phyloP scores from a whole-genome alignment of 2,888 invertebrate genomes.

The Conops quadrifasciatus region DNA sequence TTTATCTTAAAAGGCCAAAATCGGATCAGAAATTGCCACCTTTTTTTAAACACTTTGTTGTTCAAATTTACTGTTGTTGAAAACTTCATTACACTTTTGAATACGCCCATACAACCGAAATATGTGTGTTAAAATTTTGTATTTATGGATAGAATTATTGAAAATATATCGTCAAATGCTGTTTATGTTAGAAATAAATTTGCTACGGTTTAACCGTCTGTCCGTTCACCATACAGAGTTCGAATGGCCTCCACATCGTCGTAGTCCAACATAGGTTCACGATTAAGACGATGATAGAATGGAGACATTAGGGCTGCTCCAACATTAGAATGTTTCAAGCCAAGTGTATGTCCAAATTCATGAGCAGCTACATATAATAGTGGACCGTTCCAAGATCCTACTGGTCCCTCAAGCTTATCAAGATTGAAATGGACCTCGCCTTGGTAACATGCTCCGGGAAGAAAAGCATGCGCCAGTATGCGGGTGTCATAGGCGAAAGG shows the following conservation, averaged over 20 bases:
- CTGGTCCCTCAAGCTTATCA: constrained; percentile 86
- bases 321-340: constrained; percentile 93
- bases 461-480: constrained; percentile 94
- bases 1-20: too few species aligned
- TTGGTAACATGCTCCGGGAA: constrained; percentile 94
- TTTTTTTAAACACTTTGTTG: too few species aligned
- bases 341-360: constrained; percentile 96
- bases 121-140: too few species aligned
- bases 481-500: constrained; percentile 96
- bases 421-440: constrained; percentile 99
- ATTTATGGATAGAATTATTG: too few species aligned
- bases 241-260: constrained; percentile 79
- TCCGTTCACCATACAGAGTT: constrained; percentile 80
- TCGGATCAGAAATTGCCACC: too few species aligned
- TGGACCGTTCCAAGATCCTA: constrained; percentile 87
- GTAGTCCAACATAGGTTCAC: constrained; percentile 82
- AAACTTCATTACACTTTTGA: too few species aligned
- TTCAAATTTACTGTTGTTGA: too few species aligned
- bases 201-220: too few species aligned
- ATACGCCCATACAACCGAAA: too few species aligned
- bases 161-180: too few species aligned
- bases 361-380: constrained; percentile 94
- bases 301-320: constrained; percentile 95
- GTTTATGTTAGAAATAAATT: too few species aligned
- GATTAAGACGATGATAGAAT: constrained; percentile 92